phyloP scores from a whole-genome alignment of 2,888 invertebrate species.

The Deilephila elpenor region DNA sequence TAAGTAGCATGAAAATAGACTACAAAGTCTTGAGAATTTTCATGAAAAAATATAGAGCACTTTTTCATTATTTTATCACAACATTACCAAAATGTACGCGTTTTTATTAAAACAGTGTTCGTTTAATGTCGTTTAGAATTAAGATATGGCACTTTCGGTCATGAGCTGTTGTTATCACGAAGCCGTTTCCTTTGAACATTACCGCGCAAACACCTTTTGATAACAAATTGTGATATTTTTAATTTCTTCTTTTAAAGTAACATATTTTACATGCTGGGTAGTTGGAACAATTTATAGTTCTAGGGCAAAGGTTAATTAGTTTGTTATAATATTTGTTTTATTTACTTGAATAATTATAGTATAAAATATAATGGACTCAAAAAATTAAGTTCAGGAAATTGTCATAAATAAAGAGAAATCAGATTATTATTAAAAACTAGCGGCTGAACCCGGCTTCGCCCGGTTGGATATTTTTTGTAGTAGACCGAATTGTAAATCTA shows the following conservation, averaged over 20 bases:
- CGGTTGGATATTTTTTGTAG: too few species aligned
- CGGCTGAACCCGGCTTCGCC: too few species aligned
- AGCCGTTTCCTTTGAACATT: conserved; percentile 12
- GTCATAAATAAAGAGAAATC: too few species aligned
- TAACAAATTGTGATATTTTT: conserved; percentile 22
- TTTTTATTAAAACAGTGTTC: conserved; percentile 19
- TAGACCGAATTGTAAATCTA: too few species aligned
- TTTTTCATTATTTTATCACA: conserved; percentile 4
- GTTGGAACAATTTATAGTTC: conserved; percentile 6
- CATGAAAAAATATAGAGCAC: background rate
- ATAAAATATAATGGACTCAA: background rate
- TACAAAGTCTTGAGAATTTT: background rate
- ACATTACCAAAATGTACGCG: background rate
- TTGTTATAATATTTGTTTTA: background rate
- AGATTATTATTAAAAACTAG: too few species aligned
- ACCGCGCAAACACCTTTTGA: conserved; percentile 18
- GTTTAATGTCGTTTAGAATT: conserved; percentile 24
- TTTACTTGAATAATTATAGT: background rate
- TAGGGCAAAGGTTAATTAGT: conserved; percentile 4
- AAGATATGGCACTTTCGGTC: conserved; percentile 20
- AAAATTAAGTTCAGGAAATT: too few species aligned
- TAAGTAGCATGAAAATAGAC: background rate
- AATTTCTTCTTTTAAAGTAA: conserved; percentile 22
- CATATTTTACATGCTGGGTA: background rate
- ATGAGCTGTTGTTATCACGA: conserved; percentile 17